Percentiles rank a stretch among this genome's conserved stretches.
Evolutionary conservation across 2,888 invertebrate genomes (phyloP).

Genomic region (Zelleria hepariella): DNA sequence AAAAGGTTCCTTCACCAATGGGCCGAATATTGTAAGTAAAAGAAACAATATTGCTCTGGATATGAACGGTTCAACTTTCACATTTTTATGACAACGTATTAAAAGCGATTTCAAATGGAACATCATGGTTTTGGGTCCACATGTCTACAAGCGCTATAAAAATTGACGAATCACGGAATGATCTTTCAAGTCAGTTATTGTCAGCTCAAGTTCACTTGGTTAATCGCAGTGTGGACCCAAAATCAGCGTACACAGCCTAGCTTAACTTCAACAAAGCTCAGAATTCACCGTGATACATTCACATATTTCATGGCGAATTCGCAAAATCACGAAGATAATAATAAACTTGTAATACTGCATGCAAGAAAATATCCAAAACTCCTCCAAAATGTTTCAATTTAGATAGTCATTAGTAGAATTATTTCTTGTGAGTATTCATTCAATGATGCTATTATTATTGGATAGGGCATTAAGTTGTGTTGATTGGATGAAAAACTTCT

Average conservation of each 20-base stretch:
- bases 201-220: too few species aligned
- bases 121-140: constrained; percentile 39
- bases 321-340: constrained; percentile 39
- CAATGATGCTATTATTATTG: background rate
- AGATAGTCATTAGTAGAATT: background rate
- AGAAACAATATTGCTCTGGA: constrained; percentile 63
- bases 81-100: constrained; percentile 44
- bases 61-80: constrained; percentile 42
- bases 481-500: background rate
- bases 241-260: constrained; percentile 45
- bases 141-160: constrained; percentile 25
- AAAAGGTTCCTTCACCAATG: constrained; percentile 49
- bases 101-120: constrained; percentile 38
- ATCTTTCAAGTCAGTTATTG: too few species aligned
- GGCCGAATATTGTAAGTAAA: constrained; percentile 20
- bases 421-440: constrained; percentile 3
- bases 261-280: constrained; percentile 52
- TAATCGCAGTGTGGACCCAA: constrained; percentile 44
- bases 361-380: constrained; percentile 60
- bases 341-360: constrained; percentile 40
- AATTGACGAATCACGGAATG: too few species aligned
- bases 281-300: constrained; percentile 33
- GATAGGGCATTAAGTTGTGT: background rate
- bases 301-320: constrained; percentile 36
- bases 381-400: constrained; percentile 30